Percentiles rank a stretch among this genome's conserved stretches.
phyloP scores from a whole-genome alignment of 2,888 invertebrate genomes.

The Hypolimnas misippus region DNA sequence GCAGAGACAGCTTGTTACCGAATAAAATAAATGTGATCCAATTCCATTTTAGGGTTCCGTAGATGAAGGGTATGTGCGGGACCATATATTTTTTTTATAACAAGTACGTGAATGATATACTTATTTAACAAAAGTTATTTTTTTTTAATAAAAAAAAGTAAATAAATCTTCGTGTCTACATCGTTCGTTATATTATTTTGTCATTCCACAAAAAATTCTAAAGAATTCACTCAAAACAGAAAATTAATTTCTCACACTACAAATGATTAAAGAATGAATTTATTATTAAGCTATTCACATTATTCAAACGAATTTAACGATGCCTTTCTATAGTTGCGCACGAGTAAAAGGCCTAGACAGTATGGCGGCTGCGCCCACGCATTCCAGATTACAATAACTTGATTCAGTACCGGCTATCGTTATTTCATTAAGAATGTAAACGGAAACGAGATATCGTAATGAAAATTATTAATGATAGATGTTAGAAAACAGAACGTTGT shows the following conservation, averaged over 20 bases:
- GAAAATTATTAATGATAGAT: background rate
- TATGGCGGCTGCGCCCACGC: slow-evolving; percentile 67
- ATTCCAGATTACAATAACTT: slow-evolving; percentile 40
- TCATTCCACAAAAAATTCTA: too few relatives aligned
- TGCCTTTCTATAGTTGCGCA: slow-evolving; percentile 9
- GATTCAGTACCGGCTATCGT: slow-evolving; percentile 30
- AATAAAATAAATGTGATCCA: background rate
- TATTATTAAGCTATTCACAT: background rate
- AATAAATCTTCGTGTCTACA: too few relatives aligned
- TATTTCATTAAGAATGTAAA: slow-evolving; percentile 25
- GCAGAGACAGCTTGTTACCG: background rate
- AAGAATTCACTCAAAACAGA: too few relatives aligned
- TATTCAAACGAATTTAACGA: background rate
- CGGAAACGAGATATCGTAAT: slow-evolving; percentile 27
- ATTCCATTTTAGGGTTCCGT: too few relatives aligned
- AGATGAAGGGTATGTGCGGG: too few relatives aligned
- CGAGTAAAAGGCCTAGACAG: slow-evolving; percentile 48
- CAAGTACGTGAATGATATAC: too few relatives aligned
- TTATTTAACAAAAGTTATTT: too few relatives aligned
- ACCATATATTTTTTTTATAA: too few relatives aligned
- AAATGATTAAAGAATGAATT: too few relatives aligned
- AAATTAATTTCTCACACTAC: too few relatives aligned
- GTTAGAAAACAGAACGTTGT: background rate
- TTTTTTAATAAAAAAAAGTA: too few relatives aligned
- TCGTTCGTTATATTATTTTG: too few relatives aligned